A percentile compares a stretch with the other conserved stretches of the same genome.
Evolutionary conservation across 2,113 vertebrate species (phyloP).

Genomic region (Paramormyrops kingsleyae): DNA sequence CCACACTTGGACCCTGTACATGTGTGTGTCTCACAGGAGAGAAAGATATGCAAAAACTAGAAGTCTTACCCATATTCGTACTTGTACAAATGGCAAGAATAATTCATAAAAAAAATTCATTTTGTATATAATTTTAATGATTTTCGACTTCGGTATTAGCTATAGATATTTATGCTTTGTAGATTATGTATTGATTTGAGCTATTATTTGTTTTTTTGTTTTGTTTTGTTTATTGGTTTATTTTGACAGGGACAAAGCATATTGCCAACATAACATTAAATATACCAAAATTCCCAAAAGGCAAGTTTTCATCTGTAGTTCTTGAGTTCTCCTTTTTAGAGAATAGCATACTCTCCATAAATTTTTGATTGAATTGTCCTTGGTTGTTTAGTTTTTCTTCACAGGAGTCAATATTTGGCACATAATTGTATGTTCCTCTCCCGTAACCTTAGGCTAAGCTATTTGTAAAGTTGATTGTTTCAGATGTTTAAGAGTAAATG

Average conservation of each 20-base stretch:
- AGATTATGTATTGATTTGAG: neutral
- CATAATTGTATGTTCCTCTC: neutral
- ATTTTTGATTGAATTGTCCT: neutral
- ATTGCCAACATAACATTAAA: neutral
- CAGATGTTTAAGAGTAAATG: neutral
- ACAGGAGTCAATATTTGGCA: neutral
- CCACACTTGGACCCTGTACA: neutral
- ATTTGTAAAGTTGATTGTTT: neutral
- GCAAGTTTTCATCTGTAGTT: neutral
- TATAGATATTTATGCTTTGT: neutral
- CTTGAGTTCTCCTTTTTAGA: neutral
- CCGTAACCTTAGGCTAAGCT: neutral
- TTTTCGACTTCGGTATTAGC: neutral
- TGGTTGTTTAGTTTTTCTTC: neutral
- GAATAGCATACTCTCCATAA: neutral
- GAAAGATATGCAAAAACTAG: neutral
- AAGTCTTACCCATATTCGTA: neutral
- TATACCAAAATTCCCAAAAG: neutral
- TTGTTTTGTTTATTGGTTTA: neutral
- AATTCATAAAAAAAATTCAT: neutral
- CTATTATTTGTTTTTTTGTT: neutral
- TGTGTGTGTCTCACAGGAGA: neutral
- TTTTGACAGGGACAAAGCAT: neutral
- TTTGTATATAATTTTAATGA: neutral
- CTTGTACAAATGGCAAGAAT: neutral